Conservation (phyloP, 2,113 vertebrate species). For the Toxotes jaculatrix region DNA sequence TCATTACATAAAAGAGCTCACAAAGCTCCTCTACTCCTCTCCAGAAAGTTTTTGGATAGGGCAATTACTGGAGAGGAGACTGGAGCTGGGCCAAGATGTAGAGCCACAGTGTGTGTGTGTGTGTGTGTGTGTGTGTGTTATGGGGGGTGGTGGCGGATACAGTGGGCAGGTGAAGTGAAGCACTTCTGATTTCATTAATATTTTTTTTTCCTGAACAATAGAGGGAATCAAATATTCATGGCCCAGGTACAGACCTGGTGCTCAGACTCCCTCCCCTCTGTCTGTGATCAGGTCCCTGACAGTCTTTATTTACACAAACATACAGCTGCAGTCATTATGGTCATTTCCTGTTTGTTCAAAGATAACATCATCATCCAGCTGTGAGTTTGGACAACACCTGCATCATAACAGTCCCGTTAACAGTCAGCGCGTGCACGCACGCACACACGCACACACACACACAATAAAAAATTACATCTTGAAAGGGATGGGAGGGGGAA, state of each 20-base stretch:
- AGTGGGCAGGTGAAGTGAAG: conserved; percentile 4
- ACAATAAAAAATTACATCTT: too few relatives aligned
- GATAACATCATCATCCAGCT: conserved; percentile 25
- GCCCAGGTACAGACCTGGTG: conserved; percentile 28
- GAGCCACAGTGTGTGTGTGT: background rate
- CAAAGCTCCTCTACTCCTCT: conserved; percentile 64
- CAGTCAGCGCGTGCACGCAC: too few relatives aligned
- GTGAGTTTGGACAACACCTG: background rate
- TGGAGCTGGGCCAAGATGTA: conserved; percentile 61
- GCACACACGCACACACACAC: too few relatives aligned
- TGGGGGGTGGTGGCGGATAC: too few relatives aligned
- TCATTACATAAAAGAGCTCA: conserved; percentile 73
- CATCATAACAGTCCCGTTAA: too few relatives aligned
- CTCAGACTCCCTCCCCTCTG: background rate
- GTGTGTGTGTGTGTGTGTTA: too few relatives aligned
- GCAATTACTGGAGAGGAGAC: conserved; percentile 75
- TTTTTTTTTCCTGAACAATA: conserved; percentile 43
- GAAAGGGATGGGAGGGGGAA: too few relatives aligned
- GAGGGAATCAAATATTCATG: conserved; percentile 57
- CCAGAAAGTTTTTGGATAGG: conserved; percentile 67
- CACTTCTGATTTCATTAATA: conserved; percentile 58
- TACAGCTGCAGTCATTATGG: conserved; percentile 20
- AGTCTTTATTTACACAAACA: conserved; percentile 57
- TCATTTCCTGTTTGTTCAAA: conserved; percentile 22
- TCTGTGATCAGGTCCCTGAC: conserved; percentile 44